Base-by-base conservation (phyloP, 2,888 invertebrate genomes). In the Yponomeuta sedellus region DNA sequence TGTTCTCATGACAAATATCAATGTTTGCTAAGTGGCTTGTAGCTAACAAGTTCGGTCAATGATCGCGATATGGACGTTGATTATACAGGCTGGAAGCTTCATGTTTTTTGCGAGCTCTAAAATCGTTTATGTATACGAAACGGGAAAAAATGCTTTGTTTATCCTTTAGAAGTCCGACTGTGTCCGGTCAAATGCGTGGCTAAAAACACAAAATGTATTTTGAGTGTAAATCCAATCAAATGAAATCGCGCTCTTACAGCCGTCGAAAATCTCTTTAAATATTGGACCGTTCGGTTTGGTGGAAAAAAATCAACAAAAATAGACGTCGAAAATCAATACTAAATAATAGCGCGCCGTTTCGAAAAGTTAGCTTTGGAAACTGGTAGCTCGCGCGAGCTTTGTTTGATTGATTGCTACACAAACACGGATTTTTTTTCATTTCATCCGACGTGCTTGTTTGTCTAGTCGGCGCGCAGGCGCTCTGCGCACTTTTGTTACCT, bases 401-500 rank as follows among this genome's bases (percentile, higher is more conserved):
- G 85, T 88, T 85, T 87, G 89, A 88, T 86, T 86, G 88, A 89
- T 88, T 87, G 88, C 85, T 83, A 83, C 79, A 81, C 86, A 87
- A 86, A 87, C 83, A 86, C 69, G 71, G 75, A 70, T 74, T 75
- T 82, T 84, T 86, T 63, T 22, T 86, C 82, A 83, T 82, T 84
- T 81, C 76, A 80, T 82, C 80, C 76, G 80, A 82, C 80, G 76
- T 75, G 72, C 72, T 72, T 86, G 80, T 85, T 86, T 85, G 77
- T 80, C 69, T 74, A 73, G 69, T 71, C 75, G 71, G 61, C 70
- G 71, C 73, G 61, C 63, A 57, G 22, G 39, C 61, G 67, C 34
- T 73, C 72, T 73, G 72, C 74, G 74, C 71, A 74, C 73, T 80
- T 75, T 78, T 79, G 75, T 80, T 79, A 77, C 74, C 69, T 76